These are phyloP conservation scores for Chaetogeoica ovagalla DNA, from an alignment of 2,888 invertebrate genomes.

Conservation along the genomic window DNA sequence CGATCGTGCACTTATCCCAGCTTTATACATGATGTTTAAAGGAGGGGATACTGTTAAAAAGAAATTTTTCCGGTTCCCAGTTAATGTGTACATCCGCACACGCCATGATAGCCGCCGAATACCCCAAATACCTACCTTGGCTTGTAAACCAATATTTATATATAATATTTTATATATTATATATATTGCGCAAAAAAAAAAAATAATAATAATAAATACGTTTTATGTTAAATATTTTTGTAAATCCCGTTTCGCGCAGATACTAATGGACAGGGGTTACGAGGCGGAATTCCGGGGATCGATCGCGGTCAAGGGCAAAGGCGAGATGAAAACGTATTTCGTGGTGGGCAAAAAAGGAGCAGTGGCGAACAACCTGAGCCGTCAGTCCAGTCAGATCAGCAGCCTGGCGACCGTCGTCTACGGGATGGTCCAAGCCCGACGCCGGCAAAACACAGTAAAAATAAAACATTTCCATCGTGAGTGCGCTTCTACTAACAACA, in stretches of 20 bases:
- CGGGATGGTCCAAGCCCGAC: constrained; percentile 81
- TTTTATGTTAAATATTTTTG: no score
- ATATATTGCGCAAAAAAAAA: no score
- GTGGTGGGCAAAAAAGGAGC: constrained; percentile 71
- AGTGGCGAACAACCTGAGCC: constrained; percentile 65
- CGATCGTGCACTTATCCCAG: no score
- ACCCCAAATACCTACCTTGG: no score
- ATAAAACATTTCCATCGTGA: constrained; percentile 56
- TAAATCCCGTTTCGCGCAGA: constrained; percentile 62
- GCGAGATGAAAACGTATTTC: constrained; percentile 94
- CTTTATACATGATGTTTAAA: no score
- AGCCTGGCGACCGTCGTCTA: constrained; percentile 86
- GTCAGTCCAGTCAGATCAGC: constrained; percentile 73
- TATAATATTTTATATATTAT: no score
- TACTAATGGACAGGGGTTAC: constrained; percentile 74
- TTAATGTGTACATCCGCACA: no score
- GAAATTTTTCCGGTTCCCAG: no score
- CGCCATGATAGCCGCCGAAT: no score
- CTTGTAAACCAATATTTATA: no score
- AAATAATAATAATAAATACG: no score
- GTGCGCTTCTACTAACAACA: constrained; percentile 53
- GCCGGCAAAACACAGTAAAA: constrained; percentile 64
- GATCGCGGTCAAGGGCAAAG: constrained; percentile 92
- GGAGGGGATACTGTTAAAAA: no score
- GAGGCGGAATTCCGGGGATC: constrained; percentile 77